Base-by-base conservation (phyloP, 2,888 invertebrate species). In the Polymixis lichenea region DNA sequence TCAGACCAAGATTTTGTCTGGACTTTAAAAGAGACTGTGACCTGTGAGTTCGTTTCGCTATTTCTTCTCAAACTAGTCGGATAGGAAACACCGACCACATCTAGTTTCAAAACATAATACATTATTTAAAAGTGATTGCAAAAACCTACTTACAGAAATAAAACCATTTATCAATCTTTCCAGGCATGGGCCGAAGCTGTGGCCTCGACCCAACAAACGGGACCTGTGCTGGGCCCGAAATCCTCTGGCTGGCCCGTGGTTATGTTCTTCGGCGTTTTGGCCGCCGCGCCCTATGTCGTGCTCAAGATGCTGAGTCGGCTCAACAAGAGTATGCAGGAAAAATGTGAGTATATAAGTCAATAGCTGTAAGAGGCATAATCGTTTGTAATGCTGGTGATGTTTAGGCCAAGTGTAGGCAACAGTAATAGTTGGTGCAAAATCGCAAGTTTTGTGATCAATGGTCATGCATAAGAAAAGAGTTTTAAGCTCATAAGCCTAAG, bases 271-370 rank as follows among this genome's bases (percentile, higher is more conserved):
- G 98, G 98, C 6, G 97, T 99, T 74, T 98, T 99, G 66, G 97
- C 99, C 71, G 98, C 98, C 0, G 99, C 99, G 17, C 99, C 99
- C 0, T 99, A 99, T 96, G 96, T 99, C 66, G 98, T 99, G 81
- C 98, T 98, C 96, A 98, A 98, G 93, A 97, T 99, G 93, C 94
- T 99, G 80, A 97, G 97, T 46, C 95, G 97, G 0, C 93, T 97
- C 1, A 94, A 95, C 32, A 94, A 92, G 60, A 95, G 93, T 69
- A 97, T 97, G 19, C 95, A 97, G 87, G 97, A 97, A 91, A 97
- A 97, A 95, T 96, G 98, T 98, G 89, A 96, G 97, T 95, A 81
- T 17, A n/a, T 22, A 65, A 22, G 0, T 22, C 7, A 43, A 64
- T 43, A 32, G 19, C 0, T 22, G 17, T 38, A 64, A n/a, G 17